Base-by-base conservation (phyloP, 92 coral and sea anemone species). In the Parazoanthus swiftii region DNA sequence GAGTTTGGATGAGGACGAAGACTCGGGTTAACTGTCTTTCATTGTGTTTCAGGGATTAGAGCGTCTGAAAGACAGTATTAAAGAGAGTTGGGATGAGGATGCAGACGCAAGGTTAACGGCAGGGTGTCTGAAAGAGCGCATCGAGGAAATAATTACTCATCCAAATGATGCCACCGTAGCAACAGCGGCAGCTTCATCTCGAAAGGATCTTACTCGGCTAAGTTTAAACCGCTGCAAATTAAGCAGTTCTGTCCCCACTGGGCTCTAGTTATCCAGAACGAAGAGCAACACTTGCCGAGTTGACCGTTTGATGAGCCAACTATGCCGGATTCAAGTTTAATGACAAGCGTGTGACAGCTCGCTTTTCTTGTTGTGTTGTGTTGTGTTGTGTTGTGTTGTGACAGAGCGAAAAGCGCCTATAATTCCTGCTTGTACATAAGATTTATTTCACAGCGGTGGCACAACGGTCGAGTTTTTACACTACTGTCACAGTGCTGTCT, bases 71-170 rank as follows among this genome's bases (percentile, higher is more conserved):
- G 95, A 95, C 86, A 91, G 94, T 15, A 23, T 63, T 63, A 9
- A 63, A 20, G n/a, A 63, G 26, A 20, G 70, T 4, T 93, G 96
- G 98, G 98, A 94, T 72, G 96, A 96, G 67, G 98, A 96, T 76
- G 93, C 93, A 38, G 96, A 94, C 85, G 94, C 98, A 6, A 91
- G 98, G 50, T 90, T 94, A 39, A 88, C 93, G 46, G 98, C 98
- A 1, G 85, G 89, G 38, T 94, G 95, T 85, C 90, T 94, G 63
- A 50, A 92, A 81, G 95, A 94, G 77, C 91, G 98, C 78, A 77
- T 94, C 71, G 46, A 63, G 70, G 70, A 5, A 4, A 20, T 63
- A 7, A 25, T 79, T 25, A 56, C 38, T 48, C 39, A 79, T 48
- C 66, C 23, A 48, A 4, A 63, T 21, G 70, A 5, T 21, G 70